Conservation (phyloP, 2,113 vertebrate species). For the Origma solitaria region DNA sequence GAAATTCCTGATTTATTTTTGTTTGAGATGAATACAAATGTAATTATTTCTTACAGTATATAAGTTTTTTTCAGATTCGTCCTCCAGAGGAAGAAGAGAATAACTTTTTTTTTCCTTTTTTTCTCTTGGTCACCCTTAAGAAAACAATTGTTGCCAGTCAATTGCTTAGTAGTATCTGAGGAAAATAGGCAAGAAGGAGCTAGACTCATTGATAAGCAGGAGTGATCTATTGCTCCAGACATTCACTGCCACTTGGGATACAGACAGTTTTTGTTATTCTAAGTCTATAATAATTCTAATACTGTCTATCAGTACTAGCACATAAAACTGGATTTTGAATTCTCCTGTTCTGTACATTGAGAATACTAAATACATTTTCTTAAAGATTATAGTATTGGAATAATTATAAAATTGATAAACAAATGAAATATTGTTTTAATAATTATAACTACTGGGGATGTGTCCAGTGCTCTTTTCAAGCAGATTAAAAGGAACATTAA, state of each 20-base stretch:
- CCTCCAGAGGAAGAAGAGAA: not conserved
- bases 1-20: not conserved
- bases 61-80: not conserved
- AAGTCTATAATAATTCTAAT: no score
- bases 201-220: not conserved
- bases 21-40: not conserved
- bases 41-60: not conserved
- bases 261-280: not conserved
- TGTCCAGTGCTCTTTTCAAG: not conserved
- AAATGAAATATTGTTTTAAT: not conserved
- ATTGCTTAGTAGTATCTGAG: not conserved
- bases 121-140: not conserved
- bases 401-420: not conserved
- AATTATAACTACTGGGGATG: not conserved
- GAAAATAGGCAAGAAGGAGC: not conserved
- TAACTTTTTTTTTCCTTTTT: accelerated
- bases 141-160: not conserved
- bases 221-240: not conserved
- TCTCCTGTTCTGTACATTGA: not conserved
- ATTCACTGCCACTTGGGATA: not conserved
- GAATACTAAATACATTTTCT: accelerated
- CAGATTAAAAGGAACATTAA: not conserved
- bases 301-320: not conserved
- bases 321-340: not conserved
- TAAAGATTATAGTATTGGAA: not conserved